These are phyloP conservation scores for Drosophila vallismaia DNA, from an alignment of 2,888 invertebrate species.

Conservation along the genomic window DNA sequence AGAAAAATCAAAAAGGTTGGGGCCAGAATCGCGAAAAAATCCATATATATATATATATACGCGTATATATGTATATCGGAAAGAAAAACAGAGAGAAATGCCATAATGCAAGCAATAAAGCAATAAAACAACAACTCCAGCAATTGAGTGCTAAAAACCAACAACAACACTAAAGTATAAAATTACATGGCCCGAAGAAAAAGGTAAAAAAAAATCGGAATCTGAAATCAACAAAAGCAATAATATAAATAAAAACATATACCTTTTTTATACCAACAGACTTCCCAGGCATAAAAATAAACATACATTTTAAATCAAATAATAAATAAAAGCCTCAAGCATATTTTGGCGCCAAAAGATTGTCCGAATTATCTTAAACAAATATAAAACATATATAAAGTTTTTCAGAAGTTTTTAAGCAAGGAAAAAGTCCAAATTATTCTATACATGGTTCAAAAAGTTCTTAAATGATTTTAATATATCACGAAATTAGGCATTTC, in stretches of 20 bases:
- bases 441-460: too few relatives aligned
- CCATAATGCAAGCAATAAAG: constrained; percentile 33
- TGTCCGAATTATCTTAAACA: too few relatives aligned
- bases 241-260: not conserved
- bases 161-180: constrained; percentile 51
- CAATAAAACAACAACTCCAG: constrained; percentile 44
- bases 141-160: constrained; percentile 80
- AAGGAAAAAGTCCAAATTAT: too few relatives aligned
- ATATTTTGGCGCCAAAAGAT: too few relatives aligned
- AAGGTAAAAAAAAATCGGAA: constrained; percentile 13
- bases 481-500: too few relatives aligned
- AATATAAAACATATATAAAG: too few relatives aligned
- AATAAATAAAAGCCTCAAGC: not conserved
- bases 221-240: not conserved
- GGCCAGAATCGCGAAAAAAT: constrained; percentile 18
- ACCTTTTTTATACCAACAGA: not conserved
- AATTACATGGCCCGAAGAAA: constrained; percentile 3
- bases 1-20: constrained; percentile 18
- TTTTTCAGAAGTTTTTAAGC: too few relatives aligned
- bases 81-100: constrained; percentile 25
- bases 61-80: constrained; percentile 7
- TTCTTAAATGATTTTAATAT: too few relatives aligned
- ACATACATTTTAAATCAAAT: not conserved
- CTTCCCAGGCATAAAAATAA: not conserved
- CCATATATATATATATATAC: constrained; percentile 1